Percentiles rank a stretch among this genome's conserved stretches.
Evolutionary conservation across 2,113 vertebrate genomes (phyloP).

Genomic region (Paramisgurnus dabryanus): DNA sequence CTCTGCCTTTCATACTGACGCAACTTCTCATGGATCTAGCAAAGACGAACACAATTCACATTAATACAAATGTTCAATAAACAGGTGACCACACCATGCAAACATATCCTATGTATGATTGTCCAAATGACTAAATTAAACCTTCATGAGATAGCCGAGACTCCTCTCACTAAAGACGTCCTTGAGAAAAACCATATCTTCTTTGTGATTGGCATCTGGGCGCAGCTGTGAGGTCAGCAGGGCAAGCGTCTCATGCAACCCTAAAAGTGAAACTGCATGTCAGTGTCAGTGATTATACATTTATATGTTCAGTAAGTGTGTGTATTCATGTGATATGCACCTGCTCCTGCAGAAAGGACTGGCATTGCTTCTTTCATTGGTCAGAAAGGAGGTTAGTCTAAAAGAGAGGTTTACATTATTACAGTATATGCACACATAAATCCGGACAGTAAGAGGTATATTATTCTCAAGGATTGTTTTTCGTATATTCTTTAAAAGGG

Average conservation of each 20-base stretch:
- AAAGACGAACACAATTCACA: constrained; percentile 54
- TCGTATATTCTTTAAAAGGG: too few relatives aligned
- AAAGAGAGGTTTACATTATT: constrained; percentile 1
- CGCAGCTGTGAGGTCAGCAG: constrained; percentile 91
- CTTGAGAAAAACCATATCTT: constrained; percentile 92
- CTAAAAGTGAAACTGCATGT: constrained; percentile 60
- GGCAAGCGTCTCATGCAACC: constrained; percentile 91
- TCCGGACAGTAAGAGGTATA: too few relatives aligned
- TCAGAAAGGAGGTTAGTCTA: constrained; percentile 61
- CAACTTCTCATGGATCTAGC: constrained; percentile 93
- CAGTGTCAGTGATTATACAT: neutral
- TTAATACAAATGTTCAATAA: neutral
- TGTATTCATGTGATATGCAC: constrained; percentile 62
- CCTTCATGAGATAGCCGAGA: constrained; percentile 92
- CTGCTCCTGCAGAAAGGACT: constrained; percentile 89
- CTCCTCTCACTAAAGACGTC: constrained; percentile 95
- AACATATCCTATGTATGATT: neutral
- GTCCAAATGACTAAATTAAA: constrained; percentile 52
- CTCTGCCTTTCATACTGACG: constrained; percentile 91
- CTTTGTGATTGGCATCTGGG: constrained; percentile 93
- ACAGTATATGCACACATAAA: neutral
- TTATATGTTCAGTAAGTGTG: neutral
- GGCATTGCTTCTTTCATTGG: constrained; percentile 86
- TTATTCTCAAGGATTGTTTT: too few relatives aligned
- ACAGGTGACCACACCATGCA: neutral